Percentiles rank a stretch among this genome's conserved stretches.
Evolutionary conservation across 2,888 invertebrate genomes (phyloP).

Genomic region (Tiliacea aurago): DNA sequence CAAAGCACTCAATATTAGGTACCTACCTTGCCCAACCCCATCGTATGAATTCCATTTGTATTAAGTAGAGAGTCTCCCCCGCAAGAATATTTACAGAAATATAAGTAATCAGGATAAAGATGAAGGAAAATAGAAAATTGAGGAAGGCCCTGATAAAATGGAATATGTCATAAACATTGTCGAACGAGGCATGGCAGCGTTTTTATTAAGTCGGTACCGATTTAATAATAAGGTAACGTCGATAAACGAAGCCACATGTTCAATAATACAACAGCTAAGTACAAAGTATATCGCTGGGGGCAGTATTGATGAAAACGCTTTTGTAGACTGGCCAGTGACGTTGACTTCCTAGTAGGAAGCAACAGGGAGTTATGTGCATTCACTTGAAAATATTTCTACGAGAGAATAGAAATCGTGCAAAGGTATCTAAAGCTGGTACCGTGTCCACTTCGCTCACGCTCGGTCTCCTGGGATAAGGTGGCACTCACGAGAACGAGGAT

Average conservation of each 20-base stretch:
- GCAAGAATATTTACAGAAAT: slow-evolving; percentile 39
- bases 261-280: not conserved
- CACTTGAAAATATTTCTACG: slow-evolving; percentile 39
- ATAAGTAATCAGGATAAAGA: slow-evolving; percentile 33
- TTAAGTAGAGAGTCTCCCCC: slow-evolving; percentile 20
- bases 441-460: slow-evolving; percentile 54
- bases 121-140: slow-evolving; percentile 26
- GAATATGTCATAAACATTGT: slow-evolving; percentile 37
- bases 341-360: not conserved
- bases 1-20: slow-evolving; percentile 45
- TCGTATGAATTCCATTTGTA: slow-evolving; percentile 41
- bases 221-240: slow-evolving; percentile 24
- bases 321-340: not conserved
- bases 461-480: slow-evolving; percentile 49
- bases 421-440: slow-evolving; percentile 34
- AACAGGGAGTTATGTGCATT: slow-evolving; percentile 20
- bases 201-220: slow-evolving; percentile 16
- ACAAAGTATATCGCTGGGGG: not conserved
- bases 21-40: slow-evolving; percentile 25
- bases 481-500: slow-evolving; percentile 45
- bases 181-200: slow-evolving; percentile 12
- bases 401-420: slow-evolving; percentile 48
- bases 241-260: slow-evolving; percentile 8
- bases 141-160: slow-evolving; percentile 23
- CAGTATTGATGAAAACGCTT: slow-evolving; percentile 3